Conservation (phyloP, 2,888 invertebrate genomes). For the Leistus spinibarbis region DNA sequence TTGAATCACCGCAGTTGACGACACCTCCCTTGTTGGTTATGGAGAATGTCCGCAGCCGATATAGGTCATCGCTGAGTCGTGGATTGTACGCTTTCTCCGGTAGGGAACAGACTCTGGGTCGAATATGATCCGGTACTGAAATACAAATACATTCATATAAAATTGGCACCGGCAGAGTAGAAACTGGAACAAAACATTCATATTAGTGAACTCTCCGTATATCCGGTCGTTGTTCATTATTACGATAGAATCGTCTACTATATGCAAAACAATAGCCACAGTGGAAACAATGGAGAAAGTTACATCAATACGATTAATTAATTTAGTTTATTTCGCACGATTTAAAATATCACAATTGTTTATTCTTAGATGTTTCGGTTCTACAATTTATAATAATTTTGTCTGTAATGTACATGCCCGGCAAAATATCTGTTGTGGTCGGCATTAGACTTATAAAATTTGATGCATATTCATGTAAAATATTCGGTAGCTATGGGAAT, state of each 20-base stretch:
- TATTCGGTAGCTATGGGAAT: too few relatives aligned
- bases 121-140: constrained; percentile 79
- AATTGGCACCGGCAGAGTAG: not conserved
- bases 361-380: not conserved
- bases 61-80: constrained; percentile 80
- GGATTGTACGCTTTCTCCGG: constrained; percentile 89
- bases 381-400: too few relatives aligned
- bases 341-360: too few relatives aligned
- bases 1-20: constrained; percentile 88
- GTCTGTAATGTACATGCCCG: too few relatives aligned
- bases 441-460: too few relatives aligned
- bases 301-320: not conserved
- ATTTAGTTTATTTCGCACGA: not conserved
- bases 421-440: too few relatives aligned
- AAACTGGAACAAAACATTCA: not conserved
- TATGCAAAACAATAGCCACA: not conserved
- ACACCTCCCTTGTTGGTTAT: constrained; percentile 87
- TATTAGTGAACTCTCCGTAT: not conserved
- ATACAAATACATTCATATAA: not conserved
- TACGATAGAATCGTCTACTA: not conserved
- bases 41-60: constrained; percentile 82
- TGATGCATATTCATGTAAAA: too few relatives aligned
- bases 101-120: constrained; percentile 82
- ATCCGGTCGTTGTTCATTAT: not conserved
- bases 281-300: not conserved